phyloP scores from a whole-genome alignment of 1,140 invertebrate genomes.

The Araneus ventricosus region DNA sequence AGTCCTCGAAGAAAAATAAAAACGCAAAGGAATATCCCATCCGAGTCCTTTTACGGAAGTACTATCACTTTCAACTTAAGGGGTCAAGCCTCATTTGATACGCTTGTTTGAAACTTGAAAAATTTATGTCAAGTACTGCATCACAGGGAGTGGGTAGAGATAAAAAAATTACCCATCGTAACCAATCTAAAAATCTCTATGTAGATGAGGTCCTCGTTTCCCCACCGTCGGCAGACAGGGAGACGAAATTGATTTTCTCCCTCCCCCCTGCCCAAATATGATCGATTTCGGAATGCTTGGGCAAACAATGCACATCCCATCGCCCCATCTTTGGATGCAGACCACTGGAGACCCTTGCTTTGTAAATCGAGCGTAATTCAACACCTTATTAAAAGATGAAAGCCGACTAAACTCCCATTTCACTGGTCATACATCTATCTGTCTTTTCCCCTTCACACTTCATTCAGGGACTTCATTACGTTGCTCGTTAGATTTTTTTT shows the following conservation, averaged over 20 bases:
- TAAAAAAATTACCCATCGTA: constrained; percentile 62
- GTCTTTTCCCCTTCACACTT: not conserved
- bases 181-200: constrained; percentile 63
- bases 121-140: constrained; percentile 60
- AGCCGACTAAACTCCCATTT: constrained; percentile 33
- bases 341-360: constrained; percentile 53
- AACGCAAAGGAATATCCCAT: constrained; percentile 16
- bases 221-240: constrained; percentile 17
- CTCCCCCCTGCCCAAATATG: constrained; percentile 52
- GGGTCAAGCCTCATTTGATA: constrained; percentile 69
- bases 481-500: not conserved
- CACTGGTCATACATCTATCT: not conserved
- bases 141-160: not conserved
- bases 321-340: constrained; percentile 55
- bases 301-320: constrained; percentile 63
- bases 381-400: constrained; percentile 73
- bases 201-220: constrained; percentile 49
- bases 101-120: constrained; percentile 65
- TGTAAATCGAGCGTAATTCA: constrained; percentile 65
- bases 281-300: constrained; percentile 70
- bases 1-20: not conserved
- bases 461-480: constrained; percentile 14
- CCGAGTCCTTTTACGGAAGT: not conserved
- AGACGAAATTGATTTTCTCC: constrained; percentile 65
- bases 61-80: constrained; percentile 63